Conservation (phyloP, 2,113 vertebrate species). For the Origma solitaria region DNA sequence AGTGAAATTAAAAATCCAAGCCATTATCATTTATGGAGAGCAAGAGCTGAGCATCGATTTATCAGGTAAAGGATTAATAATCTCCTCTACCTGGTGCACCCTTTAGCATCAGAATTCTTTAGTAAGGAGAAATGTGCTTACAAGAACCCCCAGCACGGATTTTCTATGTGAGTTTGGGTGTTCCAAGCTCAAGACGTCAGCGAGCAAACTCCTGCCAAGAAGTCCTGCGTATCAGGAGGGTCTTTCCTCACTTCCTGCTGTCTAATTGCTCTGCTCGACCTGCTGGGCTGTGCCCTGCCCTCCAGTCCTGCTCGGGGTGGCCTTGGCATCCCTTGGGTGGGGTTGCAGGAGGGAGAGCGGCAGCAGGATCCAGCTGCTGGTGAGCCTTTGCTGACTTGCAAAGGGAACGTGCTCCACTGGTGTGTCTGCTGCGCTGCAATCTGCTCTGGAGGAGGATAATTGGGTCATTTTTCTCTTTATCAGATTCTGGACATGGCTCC, state of each 20-base stretch:
- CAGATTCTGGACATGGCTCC: not conserved
- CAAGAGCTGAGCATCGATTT: rapidly evolving
- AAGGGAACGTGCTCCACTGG: not conserved
- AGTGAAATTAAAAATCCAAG: not conserved
- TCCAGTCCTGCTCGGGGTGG: not conserved
- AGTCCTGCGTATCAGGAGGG: not conserved
- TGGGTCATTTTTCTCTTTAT: not conserved
- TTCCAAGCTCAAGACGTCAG: not conserved
- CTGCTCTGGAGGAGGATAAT: not conserved
- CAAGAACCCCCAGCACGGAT: not conserved
- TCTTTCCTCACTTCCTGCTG: slow-evolving; percentile 6
- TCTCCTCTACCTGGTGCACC: not conserved
- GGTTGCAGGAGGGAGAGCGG: not conserved
- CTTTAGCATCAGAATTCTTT: not conserved
- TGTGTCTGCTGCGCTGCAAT: not conserved
- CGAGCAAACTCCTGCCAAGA: slow-evolving; percentile 26
- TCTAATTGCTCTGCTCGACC: not conserved
- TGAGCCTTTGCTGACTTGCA: not conserved
- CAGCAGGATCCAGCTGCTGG: slow-evolving; percentile 18
- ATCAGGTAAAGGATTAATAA: not conserved
- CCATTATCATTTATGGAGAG: rapidly evolving
- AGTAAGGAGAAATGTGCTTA: not conserved
- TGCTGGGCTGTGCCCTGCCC: slow-evolving; percentile 29
- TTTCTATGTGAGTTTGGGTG: not conserved
- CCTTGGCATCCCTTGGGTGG: slow-evolving; percentile 27